Evolutionary conservation across 2,797 vertebrate genomes (phyloP).

Genomic region (Calcarius lapponicus): DNA sequence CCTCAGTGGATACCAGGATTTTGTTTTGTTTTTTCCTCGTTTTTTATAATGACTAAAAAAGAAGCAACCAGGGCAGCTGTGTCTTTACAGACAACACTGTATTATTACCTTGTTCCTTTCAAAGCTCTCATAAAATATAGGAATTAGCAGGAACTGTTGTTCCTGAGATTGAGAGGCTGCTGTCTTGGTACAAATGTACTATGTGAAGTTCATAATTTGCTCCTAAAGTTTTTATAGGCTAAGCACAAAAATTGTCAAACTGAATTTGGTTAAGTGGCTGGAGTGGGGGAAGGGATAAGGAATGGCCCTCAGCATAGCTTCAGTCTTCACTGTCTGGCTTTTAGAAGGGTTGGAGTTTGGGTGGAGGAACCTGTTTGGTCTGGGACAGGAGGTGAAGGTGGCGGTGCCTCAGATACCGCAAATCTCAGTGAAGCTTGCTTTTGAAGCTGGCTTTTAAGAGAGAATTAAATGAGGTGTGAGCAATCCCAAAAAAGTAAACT

Average conservation of each 20-base stretch:
- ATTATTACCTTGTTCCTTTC: neutral
- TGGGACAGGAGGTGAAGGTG: neutral
- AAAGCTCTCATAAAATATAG: neutral
- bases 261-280: neutral
- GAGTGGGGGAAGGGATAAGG: neutral
- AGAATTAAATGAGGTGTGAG: neutral
- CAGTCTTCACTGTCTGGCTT: neutral
- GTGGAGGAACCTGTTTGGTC: neutral
- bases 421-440: neutral
- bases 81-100: neutral
- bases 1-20: neutral
- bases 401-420: neutral
- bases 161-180: neutral
- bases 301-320: neutral
- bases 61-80: neutral
- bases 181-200: neutral
- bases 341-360: neutral
- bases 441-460: neutral
- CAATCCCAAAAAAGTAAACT: neutral
- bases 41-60: neutral
- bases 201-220: rapidly evolving
- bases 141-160: neutral
- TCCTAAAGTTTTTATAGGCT: neutral
- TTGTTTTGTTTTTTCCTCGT: neutral
- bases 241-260: neutral